These are phyloP conservation scores for Columba guinea DNA, from an alignment of 2,797 vertebrate species.

Conservation along the genomic window DNA sequence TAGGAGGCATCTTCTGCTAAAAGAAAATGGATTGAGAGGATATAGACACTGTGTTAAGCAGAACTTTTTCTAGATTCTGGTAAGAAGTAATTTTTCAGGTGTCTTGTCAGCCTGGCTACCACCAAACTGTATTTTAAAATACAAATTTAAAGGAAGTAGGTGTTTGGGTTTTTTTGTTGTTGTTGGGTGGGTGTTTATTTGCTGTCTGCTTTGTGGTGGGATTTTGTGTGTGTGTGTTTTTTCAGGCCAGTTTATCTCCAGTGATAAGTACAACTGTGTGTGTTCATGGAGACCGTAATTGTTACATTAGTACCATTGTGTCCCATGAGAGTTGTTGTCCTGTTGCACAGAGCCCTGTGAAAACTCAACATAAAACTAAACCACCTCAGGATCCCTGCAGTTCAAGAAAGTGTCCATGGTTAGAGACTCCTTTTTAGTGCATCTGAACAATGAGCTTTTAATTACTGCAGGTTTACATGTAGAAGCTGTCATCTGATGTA, in stretches of 20 bases:
- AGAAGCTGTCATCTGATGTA: neutral
- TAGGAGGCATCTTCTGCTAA: neutral
- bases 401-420: neutral
- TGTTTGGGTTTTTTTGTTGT: too few species aligned
- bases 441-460: neutral
- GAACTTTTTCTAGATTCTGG: neutral
- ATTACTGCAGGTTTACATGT: neutral
- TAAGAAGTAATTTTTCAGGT: neutral
- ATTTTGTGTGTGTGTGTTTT: neutral
- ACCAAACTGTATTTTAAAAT: neutral
- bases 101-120: neutral
- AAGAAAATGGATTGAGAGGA: neutral
- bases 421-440: neutral
- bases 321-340: neutral
- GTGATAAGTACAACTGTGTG: neutral
- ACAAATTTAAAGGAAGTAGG: neutral
- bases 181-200: too few species aligned
- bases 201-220: too few species aligned
- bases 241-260: neutral
- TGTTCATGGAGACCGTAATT: accelerated
- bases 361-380: neutral
- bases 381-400: neutral
- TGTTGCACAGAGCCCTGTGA: neutral
- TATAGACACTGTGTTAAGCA: neutral
- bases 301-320: neutral